Evolutionary conservation across 2,113 vertebrate species (phyloP), one percentile per base, ranked within the genome.

Genomic region (Lepus timidus): DNA sequence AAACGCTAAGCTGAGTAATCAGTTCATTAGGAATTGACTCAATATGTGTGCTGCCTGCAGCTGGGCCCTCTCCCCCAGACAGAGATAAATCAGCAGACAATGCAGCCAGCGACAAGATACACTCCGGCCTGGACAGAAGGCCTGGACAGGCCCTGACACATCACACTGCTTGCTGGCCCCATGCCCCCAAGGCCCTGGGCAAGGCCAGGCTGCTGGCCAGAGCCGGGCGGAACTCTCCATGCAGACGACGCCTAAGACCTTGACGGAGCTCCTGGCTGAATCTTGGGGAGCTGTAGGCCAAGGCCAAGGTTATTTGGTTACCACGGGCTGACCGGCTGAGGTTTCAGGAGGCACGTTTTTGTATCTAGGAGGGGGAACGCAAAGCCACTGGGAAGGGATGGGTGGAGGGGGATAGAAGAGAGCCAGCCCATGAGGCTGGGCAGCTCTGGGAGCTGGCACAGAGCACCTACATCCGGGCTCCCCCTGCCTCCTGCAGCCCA

Each of bases 1-100:
- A 97, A 98, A 98, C 96, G 94, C 94, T 97, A 97, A 98, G 95
- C 97, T 95, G 96, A 97, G 92, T 96, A 96, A 98, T 98, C 95
- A 96, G 97, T 97, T 98, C 97, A 98, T 97, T 97, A 98, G 94
- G 88, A 98, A 96, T 97, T 95, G 96, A 95, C 81, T 97, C 95
- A 97, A 93, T 94, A 93, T 92, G 83, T 97, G 98, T 97, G 92
- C 90, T 7, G 0, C 96, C 95, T 97, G 88, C 95, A 97, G 92
- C 85, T 5, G 36, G 96, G 95, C 75, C 93, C 22, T 49, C 25
- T 96, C 93, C 97, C 70, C 91, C 0, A 4, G 92, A 96, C 67
- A 88, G 90, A 90, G 79, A 97, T 96, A 97, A 98, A 96, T 98
- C 95, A 98, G 73, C 84, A 90, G 62, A 75, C 31, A 91, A 55